phyloP scores from a whole-genome alignment of 1,140 invertebrate species.

The Drosophila suzukii region DNA sequence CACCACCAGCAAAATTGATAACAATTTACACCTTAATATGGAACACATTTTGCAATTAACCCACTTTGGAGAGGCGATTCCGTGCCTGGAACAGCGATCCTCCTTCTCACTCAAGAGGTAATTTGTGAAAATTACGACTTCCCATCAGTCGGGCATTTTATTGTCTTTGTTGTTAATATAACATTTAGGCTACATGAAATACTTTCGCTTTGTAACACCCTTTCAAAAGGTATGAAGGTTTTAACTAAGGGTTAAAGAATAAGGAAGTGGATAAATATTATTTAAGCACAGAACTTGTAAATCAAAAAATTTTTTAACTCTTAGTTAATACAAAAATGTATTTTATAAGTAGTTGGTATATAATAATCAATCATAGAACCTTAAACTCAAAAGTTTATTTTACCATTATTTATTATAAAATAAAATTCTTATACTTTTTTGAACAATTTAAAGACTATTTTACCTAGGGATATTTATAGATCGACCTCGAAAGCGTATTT shows the following conservation, averaged over 20 bases:
- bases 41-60: conserved; percentile 62
- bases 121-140: conserved; percentile 68
- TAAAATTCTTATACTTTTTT: neutral
- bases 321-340: too few species aligned
- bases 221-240: neutral
- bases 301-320: too few species aligned
- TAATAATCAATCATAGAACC: too few species aligned
- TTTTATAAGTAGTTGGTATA: too few species aligned
- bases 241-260: neutral
- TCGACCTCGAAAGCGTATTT: conserved; percentile 2
- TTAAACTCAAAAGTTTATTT: too few species aligned
- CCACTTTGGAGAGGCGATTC: conserved; percentile 36
- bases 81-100: conserved; percentile 22
- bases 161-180: conserved; percentile 40
- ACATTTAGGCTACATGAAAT: conserved; percentile 40
- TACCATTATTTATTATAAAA: too few species aligned
- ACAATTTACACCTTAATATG: conserved; percentile 76
- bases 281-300: too few species aligned
- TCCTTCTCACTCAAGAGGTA: conserved; percentile 48
- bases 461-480: neutral
- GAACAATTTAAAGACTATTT: too few species aligned
- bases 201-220: conserved; percentile 43
- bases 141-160: conserved; percentile 64
- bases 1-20: conserved; percentile 57
- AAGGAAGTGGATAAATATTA: neutral